phyloP scores from a whole-genome alignment of 2,888 invertebrate species.

The Drosophila mimica region DNA sequence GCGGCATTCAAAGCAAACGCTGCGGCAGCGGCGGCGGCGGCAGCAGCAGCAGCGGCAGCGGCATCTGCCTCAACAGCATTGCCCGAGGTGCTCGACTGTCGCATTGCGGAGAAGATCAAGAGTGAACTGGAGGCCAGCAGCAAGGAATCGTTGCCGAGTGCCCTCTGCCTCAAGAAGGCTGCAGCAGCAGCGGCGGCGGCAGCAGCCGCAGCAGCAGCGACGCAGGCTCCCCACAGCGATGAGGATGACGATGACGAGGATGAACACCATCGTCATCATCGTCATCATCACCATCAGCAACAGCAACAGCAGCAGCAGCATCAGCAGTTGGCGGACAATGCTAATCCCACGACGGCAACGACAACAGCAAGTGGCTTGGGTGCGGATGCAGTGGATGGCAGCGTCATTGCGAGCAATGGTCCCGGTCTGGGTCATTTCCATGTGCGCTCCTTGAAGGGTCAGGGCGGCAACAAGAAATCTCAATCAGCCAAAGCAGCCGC shows the following conservation, averaged over 20 bases:
- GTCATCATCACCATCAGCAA: constrained; percentile 36
- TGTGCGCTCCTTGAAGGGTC: constrained; percentile 54
- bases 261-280: constrained; percentile 44
- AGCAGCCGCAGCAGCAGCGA: constrained; percentile 49
- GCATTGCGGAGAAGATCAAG: constrained; percentile 85
- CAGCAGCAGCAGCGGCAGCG: constrained; percentile 67
- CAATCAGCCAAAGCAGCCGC: constrained; percentile 55
- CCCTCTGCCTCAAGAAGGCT: constrained; percentile 77
- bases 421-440: constrained; percentile 55
- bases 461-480: constrained; percentile 50
- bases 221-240: constrained; percentile 57
- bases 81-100: constrained; percentile 84
- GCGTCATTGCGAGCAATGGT: constrained; percentile 50
- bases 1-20: constrained; percentile 62
- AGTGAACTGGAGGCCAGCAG: constrained; percentile 84
- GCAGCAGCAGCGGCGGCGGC: constrained; percentile 61
- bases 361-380: constrained; percentile 5
- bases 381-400: constrained; percentile 52
- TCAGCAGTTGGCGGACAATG: constrained; percentile 47
- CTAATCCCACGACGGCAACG: constrained; percentile 1
- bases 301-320: constrained; percentile 40
- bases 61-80: constrained; percentile 58
- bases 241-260: constrained; percentile 81
- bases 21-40: constrained; percentile 32
- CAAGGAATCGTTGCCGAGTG: constrained; percentile 74